Percentiles rank a stretch among this genome's conserved stretches.
phyloP scores from a whole-genome alignment of 2,888 invertebrate genomes.

The Podotricha telesiphe region DNA sequence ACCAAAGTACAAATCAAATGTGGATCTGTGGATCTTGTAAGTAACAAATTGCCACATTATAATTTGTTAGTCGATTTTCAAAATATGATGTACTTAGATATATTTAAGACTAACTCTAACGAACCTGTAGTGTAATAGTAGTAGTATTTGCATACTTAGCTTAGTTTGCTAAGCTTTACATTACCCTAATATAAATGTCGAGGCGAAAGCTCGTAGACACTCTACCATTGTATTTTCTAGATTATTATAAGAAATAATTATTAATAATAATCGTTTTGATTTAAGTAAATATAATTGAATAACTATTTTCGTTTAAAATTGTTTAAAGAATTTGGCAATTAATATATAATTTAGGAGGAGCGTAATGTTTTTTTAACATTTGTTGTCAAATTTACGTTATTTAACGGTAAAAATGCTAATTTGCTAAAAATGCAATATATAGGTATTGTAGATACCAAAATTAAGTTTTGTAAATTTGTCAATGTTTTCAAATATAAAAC shows the following conservation, averaged over 20 bases:
- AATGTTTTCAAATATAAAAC: too few relatives aligned
- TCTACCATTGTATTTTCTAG: not conserved
- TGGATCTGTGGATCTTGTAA: too few relatives aligned
- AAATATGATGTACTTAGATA: not conserved
- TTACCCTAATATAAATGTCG: not conserved
- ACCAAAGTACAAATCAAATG: too few relatives aligned
- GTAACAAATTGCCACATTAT: not conserved
- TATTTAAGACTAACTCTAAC: not conserved
- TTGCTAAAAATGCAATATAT: not conserved
- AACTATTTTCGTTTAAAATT: not conserved
- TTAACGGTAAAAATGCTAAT: constrained; percentile 19
- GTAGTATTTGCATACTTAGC: constrained; percentile 2
- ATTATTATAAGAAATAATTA: not conserved
- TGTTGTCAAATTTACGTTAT: not conserved
- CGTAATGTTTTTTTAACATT: not conserved
- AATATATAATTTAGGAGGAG: not conserved
- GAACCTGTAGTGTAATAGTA: not conserved
- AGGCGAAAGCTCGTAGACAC: constrained; percentile 7
- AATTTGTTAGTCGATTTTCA: not conserved
- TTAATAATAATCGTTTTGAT: not conserved
- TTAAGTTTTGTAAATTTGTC: not conserved
- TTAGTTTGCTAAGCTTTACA: not conserved
- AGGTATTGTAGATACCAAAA: not conserved
- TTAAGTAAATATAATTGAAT: not conserved
- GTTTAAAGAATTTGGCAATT: not conserved